Percentiles rank a stretch among this genome's conserved stretches.
phyloP scores from a whole-genome alignment of 2,797 vertebrate genomes.

The Lepidocolaptes lacrymiger region DNA sequence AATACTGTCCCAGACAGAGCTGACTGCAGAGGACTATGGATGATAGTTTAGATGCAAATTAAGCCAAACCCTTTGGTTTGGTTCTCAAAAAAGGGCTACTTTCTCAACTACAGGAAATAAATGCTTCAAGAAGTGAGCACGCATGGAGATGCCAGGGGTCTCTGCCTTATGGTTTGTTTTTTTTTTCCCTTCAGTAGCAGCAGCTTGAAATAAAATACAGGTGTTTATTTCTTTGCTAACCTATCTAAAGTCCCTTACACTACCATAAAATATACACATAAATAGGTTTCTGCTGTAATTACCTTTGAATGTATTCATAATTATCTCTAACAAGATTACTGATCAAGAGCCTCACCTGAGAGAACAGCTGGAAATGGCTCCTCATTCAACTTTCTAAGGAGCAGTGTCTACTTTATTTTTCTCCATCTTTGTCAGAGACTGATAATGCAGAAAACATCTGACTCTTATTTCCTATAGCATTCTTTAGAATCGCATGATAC shows the following conservation, averaged over 20 bases:
- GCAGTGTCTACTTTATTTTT: not conserved
- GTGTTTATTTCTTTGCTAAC: slow-evolving; percentile 55
- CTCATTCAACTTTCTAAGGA: not conserved
- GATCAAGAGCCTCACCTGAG: slow-evolving; percentile 14
- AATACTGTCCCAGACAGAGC: not conserved
- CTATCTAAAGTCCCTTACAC: not conserved
- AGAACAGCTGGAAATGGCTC: slow-evolving; percentile 27
- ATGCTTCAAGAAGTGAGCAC: not conserved
- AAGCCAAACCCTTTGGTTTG: not conserved
- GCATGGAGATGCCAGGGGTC: not conserved
- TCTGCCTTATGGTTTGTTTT: not conserved
- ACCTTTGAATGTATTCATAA: slow-evolving; percentile 29
- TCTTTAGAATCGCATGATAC: not conserved
- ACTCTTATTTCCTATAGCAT: not conserved
- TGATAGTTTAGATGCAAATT: not conserved
- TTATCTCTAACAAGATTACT: not conserved
- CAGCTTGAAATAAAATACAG: slow-evolving; percentile 55
- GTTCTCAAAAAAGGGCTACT: not conserved
- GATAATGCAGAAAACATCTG: not conserved
- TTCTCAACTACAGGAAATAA: slow-evolving; percentile 1
- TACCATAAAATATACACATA: slow-evolving; percentile 34
- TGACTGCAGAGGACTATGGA: not conserved
- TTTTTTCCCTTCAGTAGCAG: not conserved
- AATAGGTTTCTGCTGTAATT: slow-evolving; percentile 30
- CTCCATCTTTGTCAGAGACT: not conserved